Evolutionary conservation across 2,888 invertebrate genomes (phyloP).

Genomic region (Allygus modestus): DNA sequence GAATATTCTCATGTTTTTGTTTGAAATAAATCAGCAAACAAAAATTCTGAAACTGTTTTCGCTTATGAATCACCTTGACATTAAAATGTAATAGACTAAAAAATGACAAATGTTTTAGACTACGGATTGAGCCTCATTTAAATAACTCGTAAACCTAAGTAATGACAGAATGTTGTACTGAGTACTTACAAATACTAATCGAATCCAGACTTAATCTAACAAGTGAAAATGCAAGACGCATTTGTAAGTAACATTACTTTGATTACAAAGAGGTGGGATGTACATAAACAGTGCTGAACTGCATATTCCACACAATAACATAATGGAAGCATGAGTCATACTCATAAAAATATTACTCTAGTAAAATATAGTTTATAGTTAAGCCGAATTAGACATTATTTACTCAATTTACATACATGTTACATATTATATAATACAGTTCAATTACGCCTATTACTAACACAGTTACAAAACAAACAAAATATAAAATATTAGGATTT

Average conservation of each 20-base stretch:
- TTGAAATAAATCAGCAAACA: background rate
- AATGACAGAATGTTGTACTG: slow-evolving; percentile 30
- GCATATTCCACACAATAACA: slow-evolving; percentile 21
- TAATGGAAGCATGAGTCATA: slow-evolving; percentile 58
- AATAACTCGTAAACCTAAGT: background rate
- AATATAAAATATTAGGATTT: slow-evolving; percentile 34
- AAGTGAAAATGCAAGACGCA: slow-evolving; percentile 34
- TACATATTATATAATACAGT: slow-evolving; percentile 49
- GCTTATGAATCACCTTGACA: slow-evolving; percentile 7
- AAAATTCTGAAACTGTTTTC: background rate
- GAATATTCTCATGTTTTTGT: background rate
- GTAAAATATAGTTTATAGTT: slow-evolving; percentile 59
- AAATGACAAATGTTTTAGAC: background rate
- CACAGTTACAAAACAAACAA: slow-evolving; percentile 42
- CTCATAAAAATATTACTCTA: slow-evolving; percentile 57
- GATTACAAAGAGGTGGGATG: slow-evolving; percentile 49
- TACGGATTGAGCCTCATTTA: background rate
- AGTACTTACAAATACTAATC: background rate
- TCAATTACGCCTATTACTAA: slow-evolving; percentile 46
- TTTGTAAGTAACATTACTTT: slow-evolving; percentile 35
- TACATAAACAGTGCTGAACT: slow-evolving; percentile 6
- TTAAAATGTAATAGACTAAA: background rate
- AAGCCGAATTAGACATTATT: slow-evolving; percentile 49
- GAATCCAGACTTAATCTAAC: slow-evolving; percentile 24
- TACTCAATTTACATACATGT: slow-evolving; percentile 49